Evolutionary conservation across 1,140 invertebrate species (phyloP), one percentile per base, ranked within the genome.

Genomic region (Danaus plexippus): DNA sequence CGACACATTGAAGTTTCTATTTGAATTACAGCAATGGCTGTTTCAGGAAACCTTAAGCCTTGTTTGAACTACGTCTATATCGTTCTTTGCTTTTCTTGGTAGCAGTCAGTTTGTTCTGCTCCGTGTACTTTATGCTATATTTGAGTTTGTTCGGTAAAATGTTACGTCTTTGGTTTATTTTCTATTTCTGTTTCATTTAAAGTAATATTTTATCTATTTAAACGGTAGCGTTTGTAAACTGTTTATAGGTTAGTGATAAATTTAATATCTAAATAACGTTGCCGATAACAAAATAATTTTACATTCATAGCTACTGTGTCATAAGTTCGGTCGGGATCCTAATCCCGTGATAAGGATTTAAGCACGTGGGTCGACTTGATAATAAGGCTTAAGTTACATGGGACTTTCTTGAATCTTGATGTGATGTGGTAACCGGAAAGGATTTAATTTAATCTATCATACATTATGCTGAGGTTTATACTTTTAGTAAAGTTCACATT

Each of bases 311-410:
- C 78, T 84, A 86, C 83, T 67, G 80, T 77, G 72, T 71, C 80
- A 86, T 86, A 84, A 83, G 80, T 79, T 75, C 64, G 47, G 46
- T 59, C 69, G 66, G 71, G 67, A 75, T 80, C 66, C 55, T 81
- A 78, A 85, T 83, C 78, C 73, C 52, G 54, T 73, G 82, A 85
- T 83, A 85, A 83, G 66, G 71, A 61, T 70, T n/a, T 9, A 48
- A 73, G 68, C 69, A 80, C 77, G 76, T 80, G 77, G 71, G 50
- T 45, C n/a, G 77, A 80, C 73, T 77, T 70, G 71, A 61, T 64
- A 71, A 66, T 63, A 60, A 51, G 55, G 46, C 13, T 55, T 62
- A 43, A 75, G 59, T 65, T 71, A 69, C 64, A 69, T 69, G 67
- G 22, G 22, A 32, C 2, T 32, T 32, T 32, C 22, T 32, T 32